A percentile compares a stretch with the other conserved stretches of the same genome.
These are phyloP conservation scores for Tricholaema leucomelas DNA, from an alignment of 2,113 vertebrate genomes.

Conservation along the genomic window DNA sequence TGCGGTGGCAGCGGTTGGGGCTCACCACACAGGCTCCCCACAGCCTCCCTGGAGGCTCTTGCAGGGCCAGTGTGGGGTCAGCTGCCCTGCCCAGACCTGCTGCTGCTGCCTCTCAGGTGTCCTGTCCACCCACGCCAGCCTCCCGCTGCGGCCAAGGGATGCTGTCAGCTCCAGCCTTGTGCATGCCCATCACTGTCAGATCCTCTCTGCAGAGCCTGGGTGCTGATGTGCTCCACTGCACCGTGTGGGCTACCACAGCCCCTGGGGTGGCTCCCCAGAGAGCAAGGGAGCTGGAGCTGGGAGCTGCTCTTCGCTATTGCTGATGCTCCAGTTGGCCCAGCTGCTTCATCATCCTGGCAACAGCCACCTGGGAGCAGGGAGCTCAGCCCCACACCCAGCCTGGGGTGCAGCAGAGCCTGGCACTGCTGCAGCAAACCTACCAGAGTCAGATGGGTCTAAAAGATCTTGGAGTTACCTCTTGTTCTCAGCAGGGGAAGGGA, in stretches of 20 bases:
- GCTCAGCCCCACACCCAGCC: not conserved
- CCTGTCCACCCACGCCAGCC: not conserved
- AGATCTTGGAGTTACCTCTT: not conserved
- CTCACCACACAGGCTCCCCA: not conserved
- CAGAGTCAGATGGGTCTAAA: not conserved
- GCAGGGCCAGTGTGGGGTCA: not conserved
- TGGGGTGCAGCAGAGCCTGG: not conserved
- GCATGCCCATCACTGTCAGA: not conserved
- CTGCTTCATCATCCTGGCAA: not conserved
- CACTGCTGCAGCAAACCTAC: not conserved
- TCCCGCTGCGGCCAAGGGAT: not conserved
- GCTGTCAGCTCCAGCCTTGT: not conserved
- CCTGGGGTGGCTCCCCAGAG: not conserved
- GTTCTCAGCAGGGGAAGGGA: not conserved
- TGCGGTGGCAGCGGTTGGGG: not conserved
- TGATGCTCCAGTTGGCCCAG: not conserved
- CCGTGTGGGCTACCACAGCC: not conserved
- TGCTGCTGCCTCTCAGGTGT: not conserved
- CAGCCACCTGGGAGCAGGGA: not conserved
- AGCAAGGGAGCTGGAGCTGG: not conserved
- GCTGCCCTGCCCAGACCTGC: not conserved
- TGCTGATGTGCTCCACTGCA: fast-evolving
- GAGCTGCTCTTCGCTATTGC: not conserved
- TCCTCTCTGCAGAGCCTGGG: not conserved
- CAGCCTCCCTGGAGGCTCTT: not conserved